Evolutionary conservation across 2,888 invertebrate genomes (phyloP).

Genomic region (Acrocyrtus sp.): DNA sequence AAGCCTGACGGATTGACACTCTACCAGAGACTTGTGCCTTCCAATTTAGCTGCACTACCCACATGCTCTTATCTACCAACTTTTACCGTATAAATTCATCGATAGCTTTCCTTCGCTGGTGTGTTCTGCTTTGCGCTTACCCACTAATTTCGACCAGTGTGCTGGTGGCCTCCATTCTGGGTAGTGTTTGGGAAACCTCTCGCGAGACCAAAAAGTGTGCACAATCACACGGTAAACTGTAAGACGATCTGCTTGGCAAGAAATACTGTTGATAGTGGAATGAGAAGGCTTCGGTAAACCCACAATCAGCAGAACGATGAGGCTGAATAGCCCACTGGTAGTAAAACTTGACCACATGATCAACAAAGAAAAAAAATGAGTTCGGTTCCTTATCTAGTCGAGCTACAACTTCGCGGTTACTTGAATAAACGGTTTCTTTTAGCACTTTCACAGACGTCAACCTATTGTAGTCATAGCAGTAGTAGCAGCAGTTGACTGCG

Average conservation of each 20-base stretch:
- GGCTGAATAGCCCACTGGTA: slow-evolving; percentile 48
- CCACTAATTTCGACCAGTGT: slow-evolving; percentile 92
- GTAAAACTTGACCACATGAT: slow-evolving; percentile 53
- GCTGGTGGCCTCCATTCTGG: slow-evolving; percentile 94
- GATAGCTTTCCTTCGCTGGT: not conserved
- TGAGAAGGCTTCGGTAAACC: slow-evolving; percentile 42
- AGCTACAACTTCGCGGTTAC: not conserved
- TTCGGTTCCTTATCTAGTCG: slow-evolving; percentile 30
- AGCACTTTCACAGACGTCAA: not conserved
- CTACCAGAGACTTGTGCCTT: too few species aligned
- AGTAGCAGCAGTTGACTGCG: not conserved
- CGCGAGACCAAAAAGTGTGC: slow-evolving; percentile 91
- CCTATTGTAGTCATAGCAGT: slow-evolving; percentile 21
- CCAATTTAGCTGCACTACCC: too few species aligned
- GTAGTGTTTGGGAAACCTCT: slow-evolving; percentile 91
- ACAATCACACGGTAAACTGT: slow-evolving; percentile 89
- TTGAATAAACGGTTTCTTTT: not conserved
- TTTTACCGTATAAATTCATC: too few species aligned
- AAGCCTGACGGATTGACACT: too few species aligned
- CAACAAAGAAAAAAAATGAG: slow-evolving; percentile 26
- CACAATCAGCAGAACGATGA: slow-evolving; percentile 36
- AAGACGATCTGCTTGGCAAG: slow-evolving; percentile 83
- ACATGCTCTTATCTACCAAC: too few species aligned
- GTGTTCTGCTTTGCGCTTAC: slow-evolving; percentile 74
- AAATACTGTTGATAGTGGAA: slow-evolving; percentile 49